These are phyloP conservation scores for Cyclophora albipunctata DNA, from an alignment of 2,888 invertebrate genomes.

Conservation along the genomic window DNA sequence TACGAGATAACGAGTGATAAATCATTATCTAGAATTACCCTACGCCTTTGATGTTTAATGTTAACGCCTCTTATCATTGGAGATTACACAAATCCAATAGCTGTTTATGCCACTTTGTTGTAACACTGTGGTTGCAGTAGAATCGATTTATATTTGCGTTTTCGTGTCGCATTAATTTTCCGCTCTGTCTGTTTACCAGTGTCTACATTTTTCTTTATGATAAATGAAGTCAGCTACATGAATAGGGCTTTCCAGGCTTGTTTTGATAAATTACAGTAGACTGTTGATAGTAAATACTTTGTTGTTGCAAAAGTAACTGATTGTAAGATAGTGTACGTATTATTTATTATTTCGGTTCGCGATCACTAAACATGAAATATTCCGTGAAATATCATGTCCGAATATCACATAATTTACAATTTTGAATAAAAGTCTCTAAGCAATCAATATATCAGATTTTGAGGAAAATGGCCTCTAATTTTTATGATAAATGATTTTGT, in stretches of 20 bases:
- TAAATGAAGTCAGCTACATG: slow-evolving; percentile 12
- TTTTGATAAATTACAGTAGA: slow-evolving; percentile 7
- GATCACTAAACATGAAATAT: too few relatives aligned
- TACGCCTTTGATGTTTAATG: too few relatives aligned
- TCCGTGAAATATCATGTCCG: too few relatives aligned
- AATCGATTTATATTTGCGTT: slow-evolving; percentile 3
- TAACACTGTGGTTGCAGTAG: too few relatives aligned
- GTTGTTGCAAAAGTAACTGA: neutral
- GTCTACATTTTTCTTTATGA: slow-evolving; percentile 10
- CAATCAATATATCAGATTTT: too few relatives aligned
- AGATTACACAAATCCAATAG: neutral
- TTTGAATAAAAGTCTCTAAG: too few relatives aligned
- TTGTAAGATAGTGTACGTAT: too few relatives aligned
- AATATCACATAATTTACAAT: too few relatives aligned
- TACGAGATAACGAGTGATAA: neutral
- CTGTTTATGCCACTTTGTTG: neutral
- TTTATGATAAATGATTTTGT: slow-evolving; percentile 42
- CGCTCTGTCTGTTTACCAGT: slow-evolving; percentile 7
- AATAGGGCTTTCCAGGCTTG: slow-evolving; percentile 5
- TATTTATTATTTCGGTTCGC: too few relatives aligned
- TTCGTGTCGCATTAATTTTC: slow-evolving; percentile 6
- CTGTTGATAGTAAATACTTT: slow-evolving; percentile 1
- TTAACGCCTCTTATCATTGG: neutral
- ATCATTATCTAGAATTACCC: too few relatives aligned
- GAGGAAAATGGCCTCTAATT: slow-evolving; percentile 18